phyloP scores from a whole-genome alignment of 2,888 invertebrate species.

The Tetragonisca angustula region DNA sequence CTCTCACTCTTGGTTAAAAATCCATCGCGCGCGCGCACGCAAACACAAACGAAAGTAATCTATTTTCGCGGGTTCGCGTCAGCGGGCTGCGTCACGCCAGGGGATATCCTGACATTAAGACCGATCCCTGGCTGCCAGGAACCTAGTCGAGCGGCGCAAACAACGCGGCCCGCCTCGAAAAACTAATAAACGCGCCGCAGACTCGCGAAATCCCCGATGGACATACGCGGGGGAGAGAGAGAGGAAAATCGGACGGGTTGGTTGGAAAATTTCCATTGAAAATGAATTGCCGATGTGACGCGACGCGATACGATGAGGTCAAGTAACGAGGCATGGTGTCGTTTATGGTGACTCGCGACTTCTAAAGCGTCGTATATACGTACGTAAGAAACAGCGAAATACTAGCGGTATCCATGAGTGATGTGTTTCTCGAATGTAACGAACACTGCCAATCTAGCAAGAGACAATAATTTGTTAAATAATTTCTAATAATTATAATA shows the following conservation, averaged over 20 bases:
- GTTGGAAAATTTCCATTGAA: background rate
- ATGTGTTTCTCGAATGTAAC: too few relatives aligned
- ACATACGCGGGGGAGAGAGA: background rate
- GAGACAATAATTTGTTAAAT: too few relatives aligned
- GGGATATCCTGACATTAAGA: conserved; percentile 17
- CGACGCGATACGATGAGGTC: background rate
- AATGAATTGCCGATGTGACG: background rate
- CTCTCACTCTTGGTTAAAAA: background rate
- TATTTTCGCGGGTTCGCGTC: conserved; percentile 21
- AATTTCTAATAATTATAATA: too few relatives aligned
- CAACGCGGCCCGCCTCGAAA: conserved; percentile 9
- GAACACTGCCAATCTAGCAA: too few relatives aligned
- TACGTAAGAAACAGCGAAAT: too few relatives aligned
- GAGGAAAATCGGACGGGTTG: background rate
- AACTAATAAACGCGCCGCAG: conserved; percentile 29
- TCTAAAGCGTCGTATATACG: background rate
- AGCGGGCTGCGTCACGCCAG: conserved; percentile 21
- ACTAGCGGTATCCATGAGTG: too few relatives aligned
- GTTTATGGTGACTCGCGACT: background rate
- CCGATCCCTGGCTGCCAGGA: conserved; percentile 18
- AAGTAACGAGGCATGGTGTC: background rate
- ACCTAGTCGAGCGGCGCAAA: conserved; percentile 7
- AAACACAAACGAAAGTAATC: background rate
- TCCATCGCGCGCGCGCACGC: background rate
- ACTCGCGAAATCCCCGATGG: conserved; percentile 7